Evolutionary conservation across 37 sponge, comb jelly and placozoan genomes (phyloP), one percentile per base, ranked within the genome.

Genomic region (Theonella swinhoei): DNA sequence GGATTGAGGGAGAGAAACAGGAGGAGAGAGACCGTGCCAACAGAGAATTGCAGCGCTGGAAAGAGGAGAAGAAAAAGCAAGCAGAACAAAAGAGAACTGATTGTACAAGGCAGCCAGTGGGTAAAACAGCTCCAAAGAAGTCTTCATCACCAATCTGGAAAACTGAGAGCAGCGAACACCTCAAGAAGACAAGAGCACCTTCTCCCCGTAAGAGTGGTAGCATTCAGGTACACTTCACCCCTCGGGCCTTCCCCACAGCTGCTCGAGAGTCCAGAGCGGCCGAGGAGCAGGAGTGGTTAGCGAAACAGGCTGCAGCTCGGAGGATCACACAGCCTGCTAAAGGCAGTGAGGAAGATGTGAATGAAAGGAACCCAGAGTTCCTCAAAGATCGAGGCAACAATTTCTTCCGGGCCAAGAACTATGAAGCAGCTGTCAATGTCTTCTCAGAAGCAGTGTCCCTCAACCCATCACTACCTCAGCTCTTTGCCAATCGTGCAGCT

Each of bases 201-300:
- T 90, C 94, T 30, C 83, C 87, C 7, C 62, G 97, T 1, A 74
- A 76, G 25, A 58, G 39, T 39, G 94, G 92, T 0, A 91, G 33
- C 30, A 99, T 99, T 70, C 59, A 74, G 41, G 93, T 96, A 41
- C 72, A 69, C 66, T 99, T 99, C 71, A 94, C 99, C 7, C 97
- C 95, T 0, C 85, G 99, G 7, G n/a, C 64, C 4, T 96, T 99
- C 74, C 87, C 97, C 1, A 97, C 97, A 64, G 93, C 99, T 64
- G 95, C 95, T 4, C 75, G 99, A 62, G 99, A 99, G 74, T 94
- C 97, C 3, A 86, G 78, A 33, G 83, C 71, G 60, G 62, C 74
- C 22, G 94, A 95, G 65, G 98, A 98, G 60, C 88, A 98, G 66
- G 94, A 93, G 83, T 99, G 97, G 97, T 72, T 97, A 68, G 82